Evolutionary conservation across 2,113 vertebrate genomes (phyloP).

Genomic region (Phrynosoma platyrhinos): DNA sequence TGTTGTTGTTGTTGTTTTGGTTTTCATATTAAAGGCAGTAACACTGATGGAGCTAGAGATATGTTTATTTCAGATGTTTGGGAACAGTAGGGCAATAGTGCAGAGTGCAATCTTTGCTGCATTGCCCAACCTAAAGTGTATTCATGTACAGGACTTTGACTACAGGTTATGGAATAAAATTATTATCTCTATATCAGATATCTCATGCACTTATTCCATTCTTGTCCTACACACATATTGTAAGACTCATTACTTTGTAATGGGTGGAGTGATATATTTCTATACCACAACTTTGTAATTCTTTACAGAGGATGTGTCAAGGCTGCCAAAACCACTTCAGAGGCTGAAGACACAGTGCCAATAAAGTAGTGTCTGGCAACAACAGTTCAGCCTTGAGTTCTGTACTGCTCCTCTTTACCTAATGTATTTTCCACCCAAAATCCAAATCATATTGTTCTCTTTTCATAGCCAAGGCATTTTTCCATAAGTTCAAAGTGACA

Average conservation of each 20-base stretch:
- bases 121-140: neutral
- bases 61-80: neutral
- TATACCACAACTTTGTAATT: constrained; percentile 6
- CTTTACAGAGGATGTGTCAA: neutral
- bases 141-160: constrained; percentile 24
- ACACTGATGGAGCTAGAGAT: neutral
- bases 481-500: constrained; percentile 68
- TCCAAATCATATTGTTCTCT: constrained; percentile 49
- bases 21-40: neutral
- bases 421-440: constrained; percentile 68
- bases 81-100: neutral
- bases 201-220: neutral
- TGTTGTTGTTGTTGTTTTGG: neutral
- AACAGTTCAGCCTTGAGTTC: constrained; percentile 50
- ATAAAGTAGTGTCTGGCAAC: constrained; percentile 55
- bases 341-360: constrained; percentile 17
- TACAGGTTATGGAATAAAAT: constrained; percentile 20
- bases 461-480: constrained; percentile 64
- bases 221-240: constrained; percentile 18
- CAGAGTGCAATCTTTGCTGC: neutral
- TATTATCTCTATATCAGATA: neutral
- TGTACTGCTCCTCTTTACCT: constrained; percentile 52
- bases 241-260: neutral
- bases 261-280: neutral
- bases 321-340: constrained; percentile 47